Conservation (phyloP, 1,140 invertebrate genomes). For the Nephotettix cincticeps region DNA sequence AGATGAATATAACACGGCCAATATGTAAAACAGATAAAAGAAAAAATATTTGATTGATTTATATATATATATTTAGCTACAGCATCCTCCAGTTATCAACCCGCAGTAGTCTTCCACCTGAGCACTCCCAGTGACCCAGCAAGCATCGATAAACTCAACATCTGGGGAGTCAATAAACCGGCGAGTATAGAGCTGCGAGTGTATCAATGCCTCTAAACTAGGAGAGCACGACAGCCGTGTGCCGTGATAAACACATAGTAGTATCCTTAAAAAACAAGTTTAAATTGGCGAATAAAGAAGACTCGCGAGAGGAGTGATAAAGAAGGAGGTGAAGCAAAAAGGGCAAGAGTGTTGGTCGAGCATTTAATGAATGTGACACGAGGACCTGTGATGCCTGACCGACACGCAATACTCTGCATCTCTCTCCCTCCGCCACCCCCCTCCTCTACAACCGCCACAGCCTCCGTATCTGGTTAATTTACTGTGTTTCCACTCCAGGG, state of each 20-base stretch:
- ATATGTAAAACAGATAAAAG: no score
- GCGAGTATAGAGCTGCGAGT: not conserved
- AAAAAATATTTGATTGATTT: no score
- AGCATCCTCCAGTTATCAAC: no score
- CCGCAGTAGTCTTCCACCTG: no score
- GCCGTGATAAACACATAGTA: conserved; percentile 17
- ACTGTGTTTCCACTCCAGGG: no score
- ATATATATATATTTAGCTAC: no score
- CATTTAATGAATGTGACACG: conserved; percentile 21
- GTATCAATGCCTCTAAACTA: not conserved
- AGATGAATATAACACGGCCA: no score
- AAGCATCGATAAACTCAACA: conserved; percentile 2
- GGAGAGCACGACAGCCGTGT: not conserved
- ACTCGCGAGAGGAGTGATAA: conserved; percentile 12
- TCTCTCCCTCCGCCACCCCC: no score
- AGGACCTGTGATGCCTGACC: not conserved
- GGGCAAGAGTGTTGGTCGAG: conserved; percentile 21
- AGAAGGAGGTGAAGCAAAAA: conserved; percentile 19
- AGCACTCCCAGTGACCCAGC: not conserved
- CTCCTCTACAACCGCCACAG: no score
- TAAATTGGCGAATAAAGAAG: conserved; percentile 18
- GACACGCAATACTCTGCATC: conserved; percentile 2
- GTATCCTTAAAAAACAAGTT: conserved; percentile 18
- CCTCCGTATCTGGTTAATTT: no score
- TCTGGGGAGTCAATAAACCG: conserved; percentile 1